Evolutionary conservation across 2,113 vertebrate genomes (phyloP).

Genomic region (Opisthocomus hoazin): DNA sequence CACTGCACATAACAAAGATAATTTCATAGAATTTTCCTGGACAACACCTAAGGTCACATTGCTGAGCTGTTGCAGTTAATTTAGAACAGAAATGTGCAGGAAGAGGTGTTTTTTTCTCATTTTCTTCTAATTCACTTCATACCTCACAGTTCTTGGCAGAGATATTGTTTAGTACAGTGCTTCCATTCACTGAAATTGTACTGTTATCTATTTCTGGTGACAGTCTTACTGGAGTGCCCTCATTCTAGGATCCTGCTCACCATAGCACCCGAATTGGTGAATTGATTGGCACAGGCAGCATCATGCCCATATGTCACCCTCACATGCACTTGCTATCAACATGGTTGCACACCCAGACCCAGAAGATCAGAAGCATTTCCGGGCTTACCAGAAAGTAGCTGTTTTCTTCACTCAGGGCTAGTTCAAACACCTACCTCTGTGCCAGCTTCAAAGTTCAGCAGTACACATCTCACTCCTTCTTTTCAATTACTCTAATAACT

Average conservation of each 20-base stretch:
- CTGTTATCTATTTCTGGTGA: not conserved
- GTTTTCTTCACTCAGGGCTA: not conserved
- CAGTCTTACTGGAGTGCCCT: not conserved
- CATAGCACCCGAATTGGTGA: fast-evolving
- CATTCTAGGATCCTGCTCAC: not conserved
- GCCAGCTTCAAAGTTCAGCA: not conserved
- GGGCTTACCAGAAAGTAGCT: not conserved
- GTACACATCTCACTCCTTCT: not conserved
- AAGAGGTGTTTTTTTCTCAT: not conserved
- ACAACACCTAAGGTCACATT: not conserved
- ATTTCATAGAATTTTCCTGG: not conserved
- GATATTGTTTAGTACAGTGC: not conserved
- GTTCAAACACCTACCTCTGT: not conserved
- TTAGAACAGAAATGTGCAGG: not conserved
- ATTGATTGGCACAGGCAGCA: fast-evolving
- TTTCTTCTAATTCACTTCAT: not conserved
- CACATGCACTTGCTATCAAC: fast-evolving
- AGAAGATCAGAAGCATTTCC: not conserved
- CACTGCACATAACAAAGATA: not conserved
- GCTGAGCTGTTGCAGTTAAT: not conserved
- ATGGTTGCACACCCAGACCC: not conserved
- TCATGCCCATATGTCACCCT: fast-evolving
- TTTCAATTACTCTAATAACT: not conserved
- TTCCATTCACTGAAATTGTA: not conserved
- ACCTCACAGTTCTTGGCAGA: not conserved